Evolutionary conservation across 2,113 vertebrate species (phyloP), one percentile per base, ranked within the genome.

Genomic region (Rostratula benghalensis): DNA sequence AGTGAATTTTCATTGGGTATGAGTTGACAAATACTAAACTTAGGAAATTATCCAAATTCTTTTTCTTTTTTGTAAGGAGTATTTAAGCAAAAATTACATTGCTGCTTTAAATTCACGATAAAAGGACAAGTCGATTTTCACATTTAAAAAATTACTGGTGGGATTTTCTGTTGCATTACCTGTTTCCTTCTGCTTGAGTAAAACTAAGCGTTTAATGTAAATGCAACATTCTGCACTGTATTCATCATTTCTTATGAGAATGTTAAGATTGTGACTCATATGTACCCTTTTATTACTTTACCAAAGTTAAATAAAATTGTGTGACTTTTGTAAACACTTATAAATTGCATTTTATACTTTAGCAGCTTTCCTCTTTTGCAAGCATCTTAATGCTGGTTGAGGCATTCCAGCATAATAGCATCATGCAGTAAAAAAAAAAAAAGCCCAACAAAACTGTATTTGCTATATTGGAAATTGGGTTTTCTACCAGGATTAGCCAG

Each of bases 251-350:
- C 95, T 94, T 88, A 93, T 65, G 51, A 84, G 76, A 96, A 89
- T 87, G 91, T 97, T 73, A 83, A 90, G 54, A 69, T 81, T 88
- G 94, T 96, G 92, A 94, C 53, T 90, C 96, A 67, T 94, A 65
- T 85, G 87, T 92, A 92, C 74, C 68, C 93, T 97, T 97, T 96
- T 96, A 96, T 94, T 96, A 97, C 97, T 95, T 97, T 95, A 93
- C 94, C 86, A 92, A 95, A 95, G 78, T 96, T 81, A 93, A 97
- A 97, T 97, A 97, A 97, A 97, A 93, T 18, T 28, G 90, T 96
- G 91, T 95, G 95, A 96, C 51, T 97, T 97, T 97, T 97, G 81
- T 94, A 96, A 92, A 84, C 77, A 56, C 91, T 93, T 93, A 93
- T 61, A 67, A 91, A 51, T 78, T 59, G 74, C 51, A 43, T 59